Conservation (phyloP, 2,888 invertebrate species). For the Epirrhoe tristata region DNA sequence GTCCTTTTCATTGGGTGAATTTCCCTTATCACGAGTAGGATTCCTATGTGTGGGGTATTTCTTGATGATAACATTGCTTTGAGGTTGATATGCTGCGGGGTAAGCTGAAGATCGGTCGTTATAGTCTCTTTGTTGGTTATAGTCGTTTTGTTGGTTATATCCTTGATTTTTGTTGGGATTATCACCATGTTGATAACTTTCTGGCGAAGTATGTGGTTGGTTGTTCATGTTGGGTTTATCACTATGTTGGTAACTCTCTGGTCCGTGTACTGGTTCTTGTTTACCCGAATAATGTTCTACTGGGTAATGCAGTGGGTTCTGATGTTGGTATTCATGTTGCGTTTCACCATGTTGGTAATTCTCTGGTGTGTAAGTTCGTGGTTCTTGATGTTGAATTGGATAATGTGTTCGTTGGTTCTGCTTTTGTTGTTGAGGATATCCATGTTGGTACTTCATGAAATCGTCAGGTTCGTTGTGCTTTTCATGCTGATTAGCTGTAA, state of each 20-base stretch:
- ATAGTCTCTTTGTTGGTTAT: not conserved
- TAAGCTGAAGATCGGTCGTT: not conserved
- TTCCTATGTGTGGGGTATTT: not conserved
- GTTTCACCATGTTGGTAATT: not conserved
- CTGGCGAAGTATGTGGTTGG: too few relatives aligned
- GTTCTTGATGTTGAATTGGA: not conserved
- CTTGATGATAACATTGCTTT: not conserved
- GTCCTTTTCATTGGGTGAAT: not conserved
- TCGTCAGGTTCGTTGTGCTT: not conserved
- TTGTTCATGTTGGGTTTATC: not conserved
- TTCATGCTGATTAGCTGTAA: too few relatives aligned
- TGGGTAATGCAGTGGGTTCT: not conserved
- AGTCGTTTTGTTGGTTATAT: not conserved
- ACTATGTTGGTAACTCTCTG: not conserved
- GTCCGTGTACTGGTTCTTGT: not conserved
- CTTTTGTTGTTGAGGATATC: not conserved
- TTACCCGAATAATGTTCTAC: too few relatives aligned
- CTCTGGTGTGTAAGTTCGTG: not conserved
- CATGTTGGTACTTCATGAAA: not conserved
- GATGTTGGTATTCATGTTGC: not conserved
- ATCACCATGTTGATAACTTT: not conserved
- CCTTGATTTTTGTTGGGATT: not conserved
- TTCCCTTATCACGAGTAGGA: not conserved
- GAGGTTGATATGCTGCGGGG: not conserved
- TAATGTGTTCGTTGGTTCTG: not conserved